Evolutionary conservation across 2,797 vertebrate species (phyloP), one percentile per base, ranked within the genome.

Genomic region (Heterohyrax brucei): DNA sequence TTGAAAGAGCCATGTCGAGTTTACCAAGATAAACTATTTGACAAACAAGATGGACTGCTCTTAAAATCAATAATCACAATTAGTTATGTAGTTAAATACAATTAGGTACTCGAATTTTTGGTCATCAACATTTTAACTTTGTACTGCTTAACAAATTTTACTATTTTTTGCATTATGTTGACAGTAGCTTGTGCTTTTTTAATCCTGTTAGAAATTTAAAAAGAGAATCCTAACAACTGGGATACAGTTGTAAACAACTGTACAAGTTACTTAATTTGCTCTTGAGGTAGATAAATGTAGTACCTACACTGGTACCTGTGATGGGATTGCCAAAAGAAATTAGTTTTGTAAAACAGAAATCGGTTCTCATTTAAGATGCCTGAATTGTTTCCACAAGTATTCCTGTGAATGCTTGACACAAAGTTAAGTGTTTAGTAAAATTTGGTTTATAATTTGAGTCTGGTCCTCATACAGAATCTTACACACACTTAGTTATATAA

Each of bases 81-180:
- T 86, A 94, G 16, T 62, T 96, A 76, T 4, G 61, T 64, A 84
- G 75, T 84, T 59, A 7, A 72, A 44, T 78, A 39, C 6, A 13
- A 46, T 77, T 53, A 48, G 21, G 21, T 78, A 30, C 75, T 93
- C 46, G 88, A n/a, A 75, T 53, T 76, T 76, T 92, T 70, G 59
- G 62, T 93, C 9, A 30, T 93, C 30, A 94, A 4, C 39, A 66
- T 88, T 64, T 93, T 94, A 93, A 88, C 46, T 78, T 91, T 28
- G 80, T 94, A 50, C 30, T 79, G 44, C 70, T 76, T 59, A 78
- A 30, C 85, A 77, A 93, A 86, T 56, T 91, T 6, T 80, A 62
- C 68, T 91, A 33, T 21, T 85, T 86, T 68, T 16, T 79, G 72
- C 26, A 12, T 48, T 93, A 39, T 78, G 72, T 28, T 70, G 61